Evolutionary conservation across 2,797 vertebrate genomes (phyloP), one percentile per base, ranked within the genome.

Genomic region (Poeciliopsis paucimaculata): DNA sequence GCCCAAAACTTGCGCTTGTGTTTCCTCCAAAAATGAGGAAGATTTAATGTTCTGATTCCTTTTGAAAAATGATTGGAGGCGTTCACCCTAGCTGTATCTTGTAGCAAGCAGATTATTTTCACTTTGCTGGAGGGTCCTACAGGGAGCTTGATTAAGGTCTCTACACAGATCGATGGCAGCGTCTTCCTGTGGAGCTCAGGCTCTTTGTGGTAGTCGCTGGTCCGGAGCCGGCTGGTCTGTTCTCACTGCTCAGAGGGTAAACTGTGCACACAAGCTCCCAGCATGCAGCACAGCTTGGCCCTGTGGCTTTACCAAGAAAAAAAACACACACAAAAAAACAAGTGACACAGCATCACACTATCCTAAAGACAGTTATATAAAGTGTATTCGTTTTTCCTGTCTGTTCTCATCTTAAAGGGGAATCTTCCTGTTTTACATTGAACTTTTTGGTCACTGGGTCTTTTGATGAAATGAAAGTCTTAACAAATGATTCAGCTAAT

Each of bases 151-250:
- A 89, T 91, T 89, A 90, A 84, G 82, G 80, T 82, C 89, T 88
- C 82, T 73, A 87, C 82, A 78, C 86, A 84, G 91, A 92, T 93
- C 90, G 83, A 93, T 92, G 90, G 83, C 43, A 89, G 89, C 83
- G 85, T 87, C 87, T 80, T 89, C 88, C 85, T 51, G 87, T 49
- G 80, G 90, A 72, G 91, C 88, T 85, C 84, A 88, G 82, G 82
- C 81, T 88, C 90, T 86, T 90, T 72, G 90, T 75, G 83, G 91
- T 88, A 85, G 91, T 78, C 88, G 0, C 49, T 73, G 77, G 47
- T 89, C 82, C 31, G 84, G 85, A 86, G 88, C 77, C 41, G 34
- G 76, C 87, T 77, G 77, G 68, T 87, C 84, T 86, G 79, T 88
- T 90, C 82, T 84, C 77, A 72, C 46, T n/a, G 73, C 86, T 86